Percentiles rank a stretch among this genome's conserved stretches.
These are phyloP conservation scores for Microcebus ravelobensis DNA, from an alignment of 2,113 vertebrate genomes.

Conservation along the genomic window DNA sequence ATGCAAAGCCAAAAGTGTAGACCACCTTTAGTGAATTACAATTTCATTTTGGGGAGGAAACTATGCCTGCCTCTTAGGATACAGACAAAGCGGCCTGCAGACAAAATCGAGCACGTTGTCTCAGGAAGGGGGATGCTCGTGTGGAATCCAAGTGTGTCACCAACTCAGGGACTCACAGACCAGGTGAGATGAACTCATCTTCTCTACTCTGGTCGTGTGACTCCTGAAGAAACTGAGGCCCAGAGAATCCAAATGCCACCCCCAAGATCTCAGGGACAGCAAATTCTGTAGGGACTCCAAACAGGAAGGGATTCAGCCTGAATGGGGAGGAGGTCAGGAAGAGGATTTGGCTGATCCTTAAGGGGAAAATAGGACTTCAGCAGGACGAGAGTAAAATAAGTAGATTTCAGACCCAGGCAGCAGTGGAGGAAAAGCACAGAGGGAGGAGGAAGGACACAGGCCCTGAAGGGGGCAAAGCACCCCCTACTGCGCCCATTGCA, in stretches of 20 bases:
- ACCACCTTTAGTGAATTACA: background rate
- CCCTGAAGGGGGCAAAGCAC: background rate
- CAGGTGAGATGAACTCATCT: background rate
- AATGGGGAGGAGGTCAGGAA: background rate
- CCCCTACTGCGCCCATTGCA: background rate
- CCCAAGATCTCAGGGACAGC: background rate
- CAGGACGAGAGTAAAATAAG: background rate
- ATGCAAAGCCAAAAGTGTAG: background rate
- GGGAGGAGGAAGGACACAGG: background rate
- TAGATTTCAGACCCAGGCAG: background rate
- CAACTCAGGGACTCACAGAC: background rate
- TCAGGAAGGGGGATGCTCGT: background rate
- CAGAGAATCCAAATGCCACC: background rate
- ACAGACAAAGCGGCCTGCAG: background rate
- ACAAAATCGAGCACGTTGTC: background rate
- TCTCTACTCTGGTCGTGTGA: background rate
- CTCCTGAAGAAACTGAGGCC: background rate
- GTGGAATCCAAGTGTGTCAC: background rate
- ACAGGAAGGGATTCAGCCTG: background rate
- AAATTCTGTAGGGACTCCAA: background rate
- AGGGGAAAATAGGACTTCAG: background rate
- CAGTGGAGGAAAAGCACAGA: background rate
- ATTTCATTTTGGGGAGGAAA: background rate
- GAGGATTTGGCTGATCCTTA: background rate
- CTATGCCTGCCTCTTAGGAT: background rate